Conservation (phyloP, 2,113 vertebrate species). For the Patagioenas fasciata region DNA sequence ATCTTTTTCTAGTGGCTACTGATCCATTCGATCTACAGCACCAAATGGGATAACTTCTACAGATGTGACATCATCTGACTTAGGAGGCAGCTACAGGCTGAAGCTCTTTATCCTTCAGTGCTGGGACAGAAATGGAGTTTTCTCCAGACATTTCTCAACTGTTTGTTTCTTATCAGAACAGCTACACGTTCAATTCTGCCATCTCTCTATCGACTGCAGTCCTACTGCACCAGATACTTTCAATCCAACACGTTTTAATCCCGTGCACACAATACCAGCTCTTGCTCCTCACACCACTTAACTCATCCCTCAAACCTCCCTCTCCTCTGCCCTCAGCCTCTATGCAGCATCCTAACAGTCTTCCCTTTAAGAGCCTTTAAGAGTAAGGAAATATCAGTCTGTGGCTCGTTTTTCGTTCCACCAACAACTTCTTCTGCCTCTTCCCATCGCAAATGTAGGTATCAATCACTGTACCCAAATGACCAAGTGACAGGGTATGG, state of each 20-base stretch:
- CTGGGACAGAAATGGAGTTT: background rate
- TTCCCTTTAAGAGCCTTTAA: background rate
- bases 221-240: background rate
- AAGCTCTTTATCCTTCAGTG: background rate
- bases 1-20: background rate
- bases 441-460: background rate
- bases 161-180: background rate
- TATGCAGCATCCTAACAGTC: background rate
- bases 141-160: background rate
- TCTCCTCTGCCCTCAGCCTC: background rate
- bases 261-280: background rate
- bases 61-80: background rate
- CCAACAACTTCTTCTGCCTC: background rate
- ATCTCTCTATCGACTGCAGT: background rate
- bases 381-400: background rate
- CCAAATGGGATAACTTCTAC: background rate
- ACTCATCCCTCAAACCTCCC: background rate
- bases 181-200: accelerated
- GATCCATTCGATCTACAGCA: background rate
- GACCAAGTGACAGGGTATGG: background rate
- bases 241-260: background rate
- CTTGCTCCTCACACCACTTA: background rate
- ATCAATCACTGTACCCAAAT: background rate
- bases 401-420: background rate
- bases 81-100: background rate